Evolutionary conservation across 2,888 invertebrate species (phyloP), one percentile per base, ranked within the genome.

Genomic region (Hesperia comma): DNA sequence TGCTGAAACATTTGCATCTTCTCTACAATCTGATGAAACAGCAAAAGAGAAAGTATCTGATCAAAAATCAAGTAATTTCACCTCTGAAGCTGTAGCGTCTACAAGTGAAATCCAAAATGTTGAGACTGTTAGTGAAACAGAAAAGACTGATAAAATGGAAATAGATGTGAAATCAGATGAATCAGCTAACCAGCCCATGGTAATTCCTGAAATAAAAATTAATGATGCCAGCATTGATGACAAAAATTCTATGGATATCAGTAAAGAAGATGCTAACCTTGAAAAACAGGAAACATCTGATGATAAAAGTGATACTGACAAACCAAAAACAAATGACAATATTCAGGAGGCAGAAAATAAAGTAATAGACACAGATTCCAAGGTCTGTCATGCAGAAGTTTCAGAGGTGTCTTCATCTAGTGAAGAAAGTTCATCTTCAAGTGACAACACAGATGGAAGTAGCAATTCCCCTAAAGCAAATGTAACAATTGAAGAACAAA

Each of bases 371-470:
- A 61, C 73, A 67, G 90, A 92, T 54, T 74, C 79, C 14, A 90
- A 90, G 76, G 77, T 81, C n/a, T 15, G 81, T 85, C 61, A 40
- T n/a, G n/a, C 61, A 61, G 67, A 67, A 32, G 67, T 67, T 19
- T 82, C 85, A 67, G 91, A 92, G 77, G 82, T 88, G 1, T 85
- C 82, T 55, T 86, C 87, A 53, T 89, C 91, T 43, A 91, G 89
- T 77, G 92, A 92, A 72, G 91, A 91, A 72, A 92, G 89, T 73
- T 92, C 90, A 21, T 90, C 90, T 40, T 90, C 90, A 12, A 91
- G 90, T 81, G 92, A 91, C 63, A 91, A 90, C 62, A 91, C 87
- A 67, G 90, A 91, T 80, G 87, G 87, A 1, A 92, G 88, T 69
- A 91, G 92, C 70, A 89, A 87, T 71, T 92, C 93, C 10, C 91